A percentile compares a stretch with the other conserved stretches of the same genome.
Conservation (phyloP, 2,888 invertebrate genomes). For the Sicus ferrugineus region DNA sequence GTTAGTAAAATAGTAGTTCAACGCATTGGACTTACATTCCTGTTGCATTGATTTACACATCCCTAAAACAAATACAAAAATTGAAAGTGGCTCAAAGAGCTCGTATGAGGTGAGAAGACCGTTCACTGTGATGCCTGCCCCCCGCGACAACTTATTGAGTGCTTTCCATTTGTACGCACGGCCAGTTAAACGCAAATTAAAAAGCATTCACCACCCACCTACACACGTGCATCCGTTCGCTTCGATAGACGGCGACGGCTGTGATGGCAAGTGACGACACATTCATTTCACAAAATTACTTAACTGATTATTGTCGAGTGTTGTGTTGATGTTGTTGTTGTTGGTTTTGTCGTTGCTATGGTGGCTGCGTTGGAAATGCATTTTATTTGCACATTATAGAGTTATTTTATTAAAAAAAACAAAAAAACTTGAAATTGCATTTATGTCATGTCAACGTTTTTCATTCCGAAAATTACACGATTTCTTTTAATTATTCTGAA, state of each 20-base stretch:
- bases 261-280: neutral
- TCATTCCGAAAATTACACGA: slow-evolving; percentile 12
- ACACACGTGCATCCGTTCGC: neutral
- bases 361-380: neutral
- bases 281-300: slow-evolving; percentile 28
- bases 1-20: no score
- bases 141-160: slow-evolving; percentile 11
- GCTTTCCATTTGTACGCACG: neutral
- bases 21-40: no score
- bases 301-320: slow-evolving; percentile 33
- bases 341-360: slow-evolving; percentile 5
- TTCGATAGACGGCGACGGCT: neutral
- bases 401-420: slow-evolving; percentile 14
- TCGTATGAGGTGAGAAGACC: neutral
- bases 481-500: slow-evolving; percentile 32
- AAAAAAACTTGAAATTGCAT: slow-evolving; percentile 11
- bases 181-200: neutral
- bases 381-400: slow-evolving; percentile 10
- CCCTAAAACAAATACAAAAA: no score
- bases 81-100: no score
- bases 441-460: neutral
- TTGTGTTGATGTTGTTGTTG: slow-evolving; percentile 15
- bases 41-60: no score
- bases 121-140: neutral
- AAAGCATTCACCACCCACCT: neutral